These are phyloP conservation scores for Barnardius zonarius DNA, from an alignment of 2,113 vertebrate species.

Conservation along the genomic window DNA sequence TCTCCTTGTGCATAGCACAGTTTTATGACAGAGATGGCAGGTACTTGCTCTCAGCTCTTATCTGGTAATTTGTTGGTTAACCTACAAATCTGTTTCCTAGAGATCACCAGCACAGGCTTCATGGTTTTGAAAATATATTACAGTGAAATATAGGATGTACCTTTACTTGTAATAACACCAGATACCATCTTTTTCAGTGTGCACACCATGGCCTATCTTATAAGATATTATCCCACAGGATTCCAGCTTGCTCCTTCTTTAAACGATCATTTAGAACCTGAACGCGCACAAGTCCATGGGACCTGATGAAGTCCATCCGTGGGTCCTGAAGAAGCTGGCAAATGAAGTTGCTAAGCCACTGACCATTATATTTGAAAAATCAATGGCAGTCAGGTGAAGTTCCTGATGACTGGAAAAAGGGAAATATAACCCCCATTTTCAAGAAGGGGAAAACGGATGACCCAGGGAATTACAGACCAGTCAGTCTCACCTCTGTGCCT, in stretches of 20 bases:
- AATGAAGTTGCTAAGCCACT: too few species aligned
- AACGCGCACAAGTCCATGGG: too few species aligned
- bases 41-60: constrained; percentile 24
- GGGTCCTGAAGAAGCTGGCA: too few species aligned
- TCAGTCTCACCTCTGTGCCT: too few species aligned
- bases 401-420: too few species aligned
- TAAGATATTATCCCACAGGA: neutral
- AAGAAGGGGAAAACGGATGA: too few species aligned
- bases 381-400: too few species aligned
- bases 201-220: neutral
- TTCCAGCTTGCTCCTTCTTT: neutral
- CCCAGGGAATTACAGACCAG: too few species aligned
- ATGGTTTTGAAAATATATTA: constrained; percentile 14
- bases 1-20: neutral
- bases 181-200: neutral
- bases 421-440: too few species aligned
- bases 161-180: neutral
- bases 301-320: too few species aligned
- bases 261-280: neutral
- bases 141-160: neutral
- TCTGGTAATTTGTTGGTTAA: constrained; percentile 41
- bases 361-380: too few species aligned
- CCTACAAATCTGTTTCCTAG: constrained; percentile 7
- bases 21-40: constrained; percentile 21
- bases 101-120: neutral